Conservation (phyloP, 2,888 invertebrate species). For the Ormyrus labotus region DNA sequence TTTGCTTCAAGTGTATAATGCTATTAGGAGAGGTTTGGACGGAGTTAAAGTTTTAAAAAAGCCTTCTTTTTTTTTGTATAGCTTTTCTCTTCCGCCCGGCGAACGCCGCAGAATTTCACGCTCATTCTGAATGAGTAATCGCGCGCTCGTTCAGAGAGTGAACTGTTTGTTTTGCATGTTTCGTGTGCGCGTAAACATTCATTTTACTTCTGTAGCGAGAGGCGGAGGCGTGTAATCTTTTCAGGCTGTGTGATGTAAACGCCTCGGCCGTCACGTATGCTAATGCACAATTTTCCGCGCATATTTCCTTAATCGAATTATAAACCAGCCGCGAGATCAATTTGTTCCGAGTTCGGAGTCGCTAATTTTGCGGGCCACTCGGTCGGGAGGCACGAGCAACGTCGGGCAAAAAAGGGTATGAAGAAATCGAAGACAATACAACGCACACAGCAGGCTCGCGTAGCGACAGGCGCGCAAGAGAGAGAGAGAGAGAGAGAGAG, state of each 20-base stretch:
- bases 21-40: too few relatives aligned
- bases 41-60: too few relatives aligned
- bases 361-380: too few relatives aligned
- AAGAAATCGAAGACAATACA: slow-evolving; percentile 19
- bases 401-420: too few relatives aligned
- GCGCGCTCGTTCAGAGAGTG: background rate
- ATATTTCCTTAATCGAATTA: background rate
- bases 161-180: slow-evolving; percentile 24
- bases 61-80: background rate
- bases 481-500: background rate
- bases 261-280: background rate
- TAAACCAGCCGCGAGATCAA: background rate
- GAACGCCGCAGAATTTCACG: slow-evolving; percentile 1
- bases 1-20: too few relatives aligned
- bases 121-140: slow-evolving; percentile 29
- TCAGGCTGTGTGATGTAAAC: background rate
- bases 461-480: too few relatives aligned
- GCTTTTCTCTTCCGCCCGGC: slow-evolving; percentile 9
- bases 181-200: slow-evolving; percentile 9
- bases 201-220: background rate
- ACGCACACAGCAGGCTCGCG: background rate
- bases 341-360: background rate
- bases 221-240: background rate
- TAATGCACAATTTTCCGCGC: background rate
- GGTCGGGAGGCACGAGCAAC: too few relatives aligned